These are phyloP conservation scores for Cavia aperea DNA, from an alignment of 2,113 vertebrate genomes.

Conservation along the genomic window DNA sequence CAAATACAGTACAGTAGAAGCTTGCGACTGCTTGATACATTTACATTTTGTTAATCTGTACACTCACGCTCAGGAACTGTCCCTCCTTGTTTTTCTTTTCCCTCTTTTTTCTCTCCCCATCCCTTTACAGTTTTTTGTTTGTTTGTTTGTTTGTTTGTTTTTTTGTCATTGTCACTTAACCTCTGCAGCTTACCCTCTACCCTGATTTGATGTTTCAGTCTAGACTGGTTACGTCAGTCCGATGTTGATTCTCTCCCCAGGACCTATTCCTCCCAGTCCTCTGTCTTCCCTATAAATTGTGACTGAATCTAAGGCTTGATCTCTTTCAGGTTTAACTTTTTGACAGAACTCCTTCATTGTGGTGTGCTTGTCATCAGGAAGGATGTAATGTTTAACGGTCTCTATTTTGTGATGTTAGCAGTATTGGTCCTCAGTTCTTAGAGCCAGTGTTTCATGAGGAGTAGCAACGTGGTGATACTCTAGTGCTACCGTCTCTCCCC, in stretches of 20 bases:
- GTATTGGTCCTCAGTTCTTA: neutral
- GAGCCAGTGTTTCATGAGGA: neutral
- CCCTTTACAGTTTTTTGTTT: neutral
- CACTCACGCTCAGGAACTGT: neutral
- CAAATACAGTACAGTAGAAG: neutral
- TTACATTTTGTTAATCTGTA: neutral
- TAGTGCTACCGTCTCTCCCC: neutral
- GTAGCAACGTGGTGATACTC: neutral
- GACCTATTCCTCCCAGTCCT: conserved; percentile 23
- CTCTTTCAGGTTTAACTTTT: neutral
- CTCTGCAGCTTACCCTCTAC: neutral
- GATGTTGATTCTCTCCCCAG: neutral
- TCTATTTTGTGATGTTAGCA: neutral
- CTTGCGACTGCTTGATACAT: neutral
- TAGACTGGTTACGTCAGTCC: neutral
- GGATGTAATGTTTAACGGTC: neutral
- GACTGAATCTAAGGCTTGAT: neutral
- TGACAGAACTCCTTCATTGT: neutral
- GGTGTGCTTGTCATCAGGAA: neutral
- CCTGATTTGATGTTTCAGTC: neutral
- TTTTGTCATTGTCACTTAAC: conserved; percentile 1
- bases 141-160: neutral
- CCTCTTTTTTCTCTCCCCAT: neutral
- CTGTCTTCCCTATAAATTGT: neutral
- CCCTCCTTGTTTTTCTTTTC: neutral